Evolutionary conservation across 2,797 vertebrate species (phyloP).

Genomic region (Antrozous pallidus): DNA sequence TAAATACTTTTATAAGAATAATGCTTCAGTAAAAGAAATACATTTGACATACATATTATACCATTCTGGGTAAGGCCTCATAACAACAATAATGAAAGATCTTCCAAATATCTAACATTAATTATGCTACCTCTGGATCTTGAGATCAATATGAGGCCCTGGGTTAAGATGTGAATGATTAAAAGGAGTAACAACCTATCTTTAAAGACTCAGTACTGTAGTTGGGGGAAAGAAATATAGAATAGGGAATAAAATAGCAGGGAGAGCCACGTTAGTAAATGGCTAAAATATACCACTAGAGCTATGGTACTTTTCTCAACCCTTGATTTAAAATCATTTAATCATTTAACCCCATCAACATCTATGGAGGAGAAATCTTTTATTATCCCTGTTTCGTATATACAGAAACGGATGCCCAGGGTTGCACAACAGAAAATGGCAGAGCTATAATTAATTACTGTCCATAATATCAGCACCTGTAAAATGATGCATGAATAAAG

Average conservation of each 20-base stretch:
- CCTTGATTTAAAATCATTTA: neutral
- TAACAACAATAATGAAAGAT: neutral
- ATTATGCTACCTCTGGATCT: neutral
- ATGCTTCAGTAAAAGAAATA: neutral
- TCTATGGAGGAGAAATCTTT: neutral
- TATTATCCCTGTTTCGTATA: neutral
- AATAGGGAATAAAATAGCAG: neutral
- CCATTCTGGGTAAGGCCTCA: neutral
- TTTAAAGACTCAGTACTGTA: neutral
- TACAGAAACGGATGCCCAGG: neutral
- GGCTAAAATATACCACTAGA: neutral
- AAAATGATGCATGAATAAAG: neutral
- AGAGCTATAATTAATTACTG: neutral
- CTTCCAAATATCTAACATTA: neutral
- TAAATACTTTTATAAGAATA: neutral
- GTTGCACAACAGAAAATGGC: neutral
- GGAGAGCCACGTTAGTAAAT: neutral
- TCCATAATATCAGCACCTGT: neutral
- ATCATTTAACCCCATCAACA: neutral
- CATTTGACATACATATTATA: neutral
- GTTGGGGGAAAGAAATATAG: neutral
- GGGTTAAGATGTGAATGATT: neutral
- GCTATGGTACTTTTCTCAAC: neutral
- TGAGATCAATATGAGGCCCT: too few relatives aligned
- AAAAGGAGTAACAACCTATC: neutral